Conservation (phyloP, 1,140 invertebrate genomes). For the Ceratoteleas bidentatus region DNA sequence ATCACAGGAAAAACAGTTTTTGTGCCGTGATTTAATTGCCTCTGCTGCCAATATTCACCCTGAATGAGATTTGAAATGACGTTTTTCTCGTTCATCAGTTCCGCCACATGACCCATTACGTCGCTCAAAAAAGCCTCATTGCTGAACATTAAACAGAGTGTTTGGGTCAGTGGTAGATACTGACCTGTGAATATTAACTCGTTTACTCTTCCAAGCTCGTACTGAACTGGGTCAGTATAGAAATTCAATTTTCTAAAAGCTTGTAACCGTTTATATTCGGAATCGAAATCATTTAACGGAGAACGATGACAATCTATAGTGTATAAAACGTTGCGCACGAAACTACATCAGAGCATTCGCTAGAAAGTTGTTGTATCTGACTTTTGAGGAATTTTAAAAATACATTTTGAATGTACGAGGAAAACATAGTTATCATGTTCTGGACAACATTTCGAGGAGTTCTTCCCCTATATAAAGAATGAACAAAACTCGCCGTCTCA, state of each 20-base stretch:
- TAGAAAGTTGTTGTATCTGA: too few relatives aligned
- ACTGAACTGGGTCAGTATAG: not conserved
- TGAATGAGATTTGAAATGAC: slow-evolving; percentile 12
- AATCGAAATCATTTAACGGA: not conserved
- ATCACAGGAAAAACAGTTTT: slow-evolving; percentile 10
- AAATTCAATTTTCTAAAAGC: not conserved
- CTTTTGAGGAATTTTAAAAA: too few relatives aligned
- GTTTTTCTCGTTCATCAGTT: slow-evolving; percentile 8
- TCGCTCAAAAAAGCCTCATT: slow-evolving; percentile 12
- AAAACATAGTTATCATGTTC: too few relatives aligned
- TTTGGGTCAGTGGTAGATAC: slow-evolving; percentile 4
- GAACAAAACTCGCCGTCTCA: not conserved
- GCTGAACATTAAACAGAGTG: slow-evolving; percentile 1
- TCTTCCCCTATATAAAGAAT: not conserved
- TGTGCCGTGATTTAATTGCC: not conserved
- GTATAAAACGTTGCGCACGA: not conserved
- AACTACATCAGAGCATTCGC: not conserved
- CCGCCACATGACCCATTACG: not conserved
- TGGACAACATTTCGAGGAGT: not conserved
- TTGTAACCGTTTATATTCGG: not conserved
- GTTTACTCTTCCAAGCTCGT: not conserved
- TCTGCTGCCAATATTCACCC: slow-evolving; percentile 3
- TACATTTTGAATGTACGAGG: too few relatives aligned
- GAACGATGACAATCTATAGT: not conserved
- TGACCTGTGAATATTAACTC: not conserved